Evolutionary conservation across 2,113 vertebrate genomes (phyloP), one percentile per base, ranked within the genome.

Genomic region (Sinocyclocheilus anophthalmus): DNA sequence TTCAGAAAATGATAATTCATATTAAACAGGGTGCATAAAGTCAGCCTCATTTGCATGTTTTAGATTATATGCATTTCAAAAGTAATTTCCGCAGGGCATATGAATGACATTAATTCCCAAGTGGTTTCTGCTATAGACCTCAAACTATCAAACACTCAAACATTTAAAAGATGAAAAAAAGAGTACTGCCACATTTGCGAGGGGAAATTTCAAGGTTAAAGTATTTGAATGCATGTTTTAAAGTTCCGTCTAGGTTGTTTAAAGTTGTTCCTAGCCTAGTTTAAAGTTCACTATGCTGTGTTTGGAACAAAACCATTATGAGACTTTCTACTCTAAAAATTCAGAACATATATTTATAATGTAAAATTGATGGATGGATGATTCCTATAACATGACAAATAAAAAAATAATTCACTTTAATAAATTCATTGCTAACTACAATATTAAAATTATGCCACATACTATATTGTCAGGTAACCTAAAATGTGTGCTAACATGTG

Each of bases 1-100:
- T 97, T 97, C 96, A 97, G 95, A 94, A 96, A 95, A 97, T 92
- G 95, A 98, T 97, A 97, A 97, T 97, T 98, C 97, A 97, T 97
- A 98, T 98, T 98, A 98, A 98, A 98, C 96, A 98, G 97, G 96
- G 97, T 96, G 96, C 97, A 97, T 95, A 96, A 96, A 96, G 97
- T 95, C 96, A 97, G 94, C 94, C 96, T 97, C 96, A 98, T 99
- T 98, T 98, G 97, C 97, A 98, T 98, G 96, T 96, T 94, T 94
- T 96, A 97, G 97, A 99, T 97, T 96, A 97, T 97, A 97, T 97
- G 96, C 97, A 97, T 98, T 97, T 98, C 96, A 97, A 97, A 98
- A 98, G 96, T 98, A 97, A 98, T 98, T 98, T 99, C 97, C 96
- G 94, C 96, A 95, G 97, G 97, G 96, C 96, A 96, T 96, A 96